These are phyloP conservation scores for Emydocephalus ijimae DNA, from an alignment of 2,113 vertebrate species.

Conservation along the genomic window DNA sequence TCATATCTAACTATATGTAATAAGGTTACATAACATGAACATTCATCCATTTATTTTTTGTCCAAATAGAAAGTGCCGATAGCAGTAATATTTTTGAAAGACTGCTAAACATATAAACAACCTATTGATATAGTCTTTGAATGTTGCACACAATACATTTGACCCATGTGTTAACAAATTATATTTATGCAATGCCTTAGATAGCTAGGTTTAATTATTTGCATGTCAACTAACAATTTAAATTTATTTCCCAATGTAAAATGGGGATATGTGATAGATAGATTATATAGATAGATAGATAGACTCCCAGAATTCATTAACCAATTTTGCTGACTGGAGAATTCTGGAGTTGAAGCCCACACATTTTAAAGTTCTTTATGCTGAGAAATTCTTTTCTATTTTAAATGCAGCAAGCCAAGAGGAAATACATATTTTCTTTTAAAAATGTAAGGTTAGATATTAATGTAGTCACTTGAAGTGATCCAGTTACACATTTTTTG, in stretches of 20 bases:
- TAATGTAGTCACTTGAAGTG: background rate
- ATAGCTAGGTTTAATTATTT: background rate
- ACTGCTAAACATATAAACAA: background rate
- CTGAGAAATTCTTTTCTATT: background rate
- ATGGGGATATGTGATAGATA: background rate
- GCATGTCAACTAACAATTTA: background rate
- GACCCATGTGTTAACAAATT: background rate
- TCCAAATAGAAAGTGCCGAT: background rate
- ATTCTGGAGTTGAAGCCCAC: too few species aligned
- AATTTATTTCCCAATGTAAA: background rate
- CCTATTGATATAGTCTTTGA: background rate
- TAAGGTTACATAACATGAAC: conserved; percentile 2
- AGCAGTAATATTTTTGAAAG: background rate
- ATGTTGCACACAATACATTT: background rate
- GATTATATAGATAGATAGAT: background rate
- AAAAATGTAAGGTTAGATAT: background rate
- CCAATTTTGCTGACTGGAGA: too few species aligned
- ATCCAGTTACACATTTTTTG: background rate
- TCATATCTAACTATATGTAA: conserved; percentile 20
- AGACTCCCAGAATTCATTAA: too few species aligned
- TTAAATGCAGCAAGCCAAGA: background rate
- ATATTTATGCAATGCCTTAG: background rate
- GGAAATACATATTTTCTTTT: conserved; percentile 10
- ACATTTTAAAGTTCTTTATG: too few species aligned
- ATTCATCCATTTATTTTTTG: background rate